A percentile compares a stretch with the other conserved stretches of the same genome.
Evolutionary conservation across 2,888 invertebrate genomes (phyloP).

Genomic region (Epirrhoe tristata): DNA sequence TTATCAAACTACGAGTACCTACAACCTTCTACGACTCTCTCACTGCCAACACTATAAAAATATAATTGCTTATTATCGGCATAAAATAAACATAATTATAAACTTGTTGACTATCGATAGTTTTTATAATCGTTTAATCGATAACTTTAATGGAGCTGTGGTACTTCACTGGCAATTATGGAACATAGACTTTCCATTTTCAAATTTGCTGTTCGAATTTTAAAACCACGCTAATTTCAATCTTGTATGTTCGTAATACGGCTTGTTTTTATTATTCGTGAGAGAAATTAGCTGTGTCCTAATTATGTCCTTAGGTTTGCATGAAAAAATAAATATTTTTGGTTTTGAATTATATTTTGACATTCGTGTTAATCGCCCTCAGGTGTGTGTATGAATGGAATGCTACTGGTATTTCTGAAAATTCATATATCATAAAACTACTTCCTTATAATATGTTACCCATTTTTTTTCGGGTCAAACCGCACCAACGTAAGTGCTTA

Average conservation of each 20-base stretch:
- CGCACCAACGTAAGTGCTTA: no score
- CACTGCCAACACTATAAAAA: constrained; percentile 34
- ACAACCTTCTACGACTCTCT: constrained; percentile 17
- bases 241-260: constrained; percentile 3
- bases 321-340: constrained; percentile 70
- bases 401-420: constrained; percentile 58
- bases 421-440: constrained; percentile 19
- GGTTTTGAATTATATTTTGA: constrained; percentile 75
- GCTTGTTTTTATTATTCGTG: background rate
- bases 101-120: constrained; percentile 39
- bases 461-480: background rate
- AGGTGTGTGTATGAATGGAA: constrained; percentile 70
- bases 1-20: constrained; percentile 16
- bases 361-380: constrained; percentile 79
- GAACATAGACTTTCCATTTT: constrained; percentile 49
- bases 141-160: constrained; percentile 50
- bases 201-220: constrained; percentile 22
- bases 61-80: constrained; percentile 35
- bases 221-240: constrained; percentile 12
- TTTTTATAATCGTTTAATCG: constrained; percentile 46
- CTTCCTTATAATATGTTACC: constrained; percentile 5
- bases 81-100: constrained; percentile 40
- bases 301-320: constrained; percentile 60
- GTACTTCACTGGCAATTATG: constrained; percentile 68
- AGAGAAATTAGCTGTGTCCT: background rate